Evolutionary conservation across 1,140 invertebrate genomes (phyloP), one percentile per base, ranked within the genome.

Genomic region (Riptortus pedestris): DNA sequence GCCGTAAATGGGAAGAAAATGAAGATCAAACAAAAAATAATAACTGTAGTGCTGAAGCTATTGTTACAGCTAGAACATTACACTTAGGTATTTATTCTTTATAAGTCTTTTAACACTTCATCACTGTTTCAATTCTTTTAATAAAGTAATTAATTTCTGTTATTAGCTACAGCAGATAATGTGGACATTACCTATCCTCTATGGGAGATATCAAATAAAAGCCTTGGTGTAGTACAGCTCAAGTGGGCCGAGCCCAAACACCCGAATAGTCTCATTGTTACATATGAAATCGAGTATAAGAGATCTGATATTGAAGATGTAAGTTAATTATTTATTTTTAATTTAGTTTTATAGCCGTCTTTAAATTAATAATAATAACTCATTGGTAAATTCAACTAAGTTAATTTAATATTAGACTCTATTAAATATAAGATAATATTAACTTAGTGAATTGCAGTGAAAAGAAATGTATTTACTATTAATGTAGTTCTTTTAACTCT

Each of bases 211-310:
- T 57, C 65, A 28, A 71, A 72, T 63, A 66, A 69, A 43, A 68
- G 29, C 48, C 20, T n/a, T 16, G 65, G 57, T 11, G 62, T 64
- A 33, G 68, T 70, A 11, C 63, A 59, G 27, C 52, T 83, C n/a
- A 74, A 69, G 11, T 97, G 93, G 93, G 74, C 81, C 0, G 84
- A 87, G 69, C 93, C 93, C 0, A 61, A 70, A n/a, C 73, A 84
- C 64, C 91, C 92, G 0, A 97, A 97, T 74, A 90, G 92, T 0
- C 77, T 89, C 27, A 86, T 96, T 48, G 79, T 93, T 3, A 83
- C 84, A 0, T 95, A 93, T 74, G 81, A 84, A 59, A 84, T 96
- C 27, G 80, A 85, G 67, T 88, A 90, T 69, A 80, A 78, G 63
- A 76, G 80, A 63, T 72, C 85, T 0, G 83, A 86, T 67, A 75